Evolutionary conservation across 1,140 invertebrate genomes (phyloP), one percentile per base, ranked within the genome.

Genomic region (Steinernema feltiae): DNA sequence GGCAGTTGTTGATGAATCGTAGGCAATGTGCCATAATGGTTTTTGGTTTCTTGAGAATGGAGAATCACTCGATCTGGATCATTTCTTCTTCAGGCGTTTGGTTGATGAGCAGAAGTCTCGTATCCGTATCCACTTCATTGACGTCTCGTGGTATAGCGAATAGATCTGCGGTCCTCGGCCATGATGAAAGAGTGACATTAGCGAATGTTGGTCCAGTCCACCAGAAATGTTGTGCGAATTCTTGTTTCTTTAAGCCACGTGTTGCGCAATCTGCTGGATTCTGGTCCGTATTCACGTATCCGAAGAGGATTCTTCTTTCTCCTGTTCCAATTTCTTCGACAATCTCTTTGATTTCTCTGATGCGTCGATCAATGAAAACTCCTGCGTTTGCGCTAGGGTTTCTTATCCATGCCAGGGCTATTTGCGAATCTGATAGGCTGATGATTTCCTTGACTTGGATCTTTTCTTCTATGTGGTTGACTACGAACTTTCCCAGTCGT

Each of bases 211-310:
- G 72, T 18, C 48, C 72, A n/a, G 32, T n/a, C 32, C 48, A 41
- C 72, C 32, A 32, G 35, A 30, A 27, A 32, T 24, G 2, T 3
- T 15, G 24, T 32, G 15, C 1, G 18, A 29, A 21, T 53, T 48
- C 24, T 17, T 48, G 1, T 53, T 29, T 29, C n/a, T 32, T 27
- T 18, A 27, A 32, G 1, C 48, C 3, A n/a, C 32, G 32, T 24
- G 48, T 31, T 73, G 72, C 17, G 24, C 35, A 30, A 24, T 73
- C 72, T 17, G 72, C 72, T 1, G 72, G 72, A 53, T 73, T 73
- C 18, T 31, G 27, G 1, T 31, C 30, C 18, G 72, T 70, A 29
- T n/a, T 15, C 7, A 63, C 24, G 24, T 63, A 63, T 24, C 71
- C 48, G 32, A 46, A 72, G 24, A 1, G 30, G 24, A 46, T 32